phyloP scores from a whole-genome alignment of 2,888 invertebrate species.

The Trimorus sp. region DNA sequence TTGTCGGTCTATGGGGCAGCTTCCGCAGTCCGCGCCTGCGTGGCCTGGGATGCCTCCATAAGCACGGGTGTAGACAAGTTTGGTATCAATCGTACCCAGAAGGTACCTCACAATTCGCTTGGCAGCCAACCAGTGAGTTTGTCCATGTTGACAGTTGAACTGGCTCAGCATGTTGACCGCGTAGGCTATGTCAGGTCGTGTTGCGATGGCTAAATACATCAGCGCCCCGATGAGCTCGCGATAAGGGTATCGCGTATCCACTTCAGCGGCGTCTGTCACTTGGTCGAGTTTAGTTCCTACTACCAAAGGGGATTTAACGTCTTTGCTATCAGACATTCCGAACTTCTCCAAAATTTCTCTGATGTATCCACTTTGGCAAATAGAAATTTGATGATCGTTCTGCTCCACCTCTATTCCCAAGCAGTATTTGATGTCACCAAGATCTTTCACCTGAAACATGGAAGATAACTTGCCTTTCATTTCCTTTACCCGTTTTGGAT shows the following conservation, averaged over 20 bases:
- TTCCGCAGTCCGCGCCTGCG: background rate
- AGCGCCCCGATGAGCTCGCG: background rate
- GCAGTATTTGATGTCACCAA: slow-evolving; percentile 64
- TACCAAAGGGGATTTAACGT: background rate
- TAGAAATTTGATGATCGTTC: slow-evolving; percentile 3
- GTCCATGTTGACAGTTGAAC: background rate
- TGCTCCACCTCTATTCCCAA: slow-evolving; percentile 68
- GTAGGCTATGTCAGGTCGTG: background rate
- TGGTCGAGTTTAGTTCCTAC: background rate
- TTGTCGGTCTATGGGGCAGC: background rate
- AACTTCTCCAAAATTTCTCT: slow-evolving; percentile 67
- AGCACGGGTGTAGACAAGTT: background rate
- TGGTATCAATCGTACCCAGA: background rate
- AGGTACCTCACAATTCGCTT: too few species aligned
- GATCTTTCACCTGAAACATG: slow-evolving; percentile 66
- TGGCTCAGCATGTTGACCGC: background rate
- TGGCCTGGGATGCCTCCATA: background rate
- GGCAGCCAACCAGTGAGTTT: too few species aligned
- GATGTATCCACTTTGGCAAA: slow-evolving; percentile 68
- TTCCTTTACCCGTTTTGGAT: slow-evolving; percentile 19
- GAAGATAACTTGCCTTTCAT: slow-evolving; percentile 47
- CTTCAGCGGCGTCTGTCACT: too few species aligned
- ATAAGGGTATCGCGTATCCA: background rate
- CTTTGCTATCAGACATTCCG: slow-evolving; percentile 67
- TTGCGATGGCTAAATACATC: background rate